Conservation (phyloP, 2,797 vertebrate species). For the Acipenser oxyrinchus region DNA sequence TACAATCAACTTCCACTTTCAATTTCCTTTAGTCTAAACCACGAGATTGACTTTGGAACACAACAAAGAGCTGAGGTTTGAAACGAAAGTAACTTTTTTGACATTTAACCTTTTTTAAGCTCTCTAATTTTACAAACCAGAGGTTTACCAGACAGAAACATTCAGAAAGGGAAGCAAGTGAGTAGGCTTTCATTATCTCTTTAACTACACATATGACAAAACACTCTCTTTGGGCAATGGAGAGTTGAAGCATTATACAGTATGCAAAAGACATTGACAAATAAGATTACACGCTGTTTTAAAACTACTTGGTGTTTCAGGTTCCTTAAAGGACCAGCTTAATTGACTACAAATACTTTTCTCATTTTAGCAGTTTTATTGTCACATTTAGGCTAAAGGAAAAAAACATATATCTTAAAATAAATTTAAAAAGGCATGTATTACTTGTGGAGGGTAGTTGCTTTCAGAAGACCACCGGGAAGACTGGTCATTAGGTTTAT, state of each 20-base stretch:
- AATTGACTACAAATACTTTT: too few species aligned
- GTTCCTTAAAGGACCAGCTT: too few species aligned
- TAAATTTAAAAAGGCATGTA: too few species aligned
- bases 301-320: too few species aligned
- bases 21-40: conserved; percentile 28
- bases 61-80: not conserved
- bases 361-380: too few species aligned
- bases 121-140: not conserved
- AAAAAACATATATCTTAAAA: too few species aligned
- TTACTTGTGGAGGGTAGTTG: conserved; percentile 97
- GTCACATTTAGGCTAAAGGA: too few species aligned
- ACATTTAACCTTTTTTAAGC: conserved; percentile 6
- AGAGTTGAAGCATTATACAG: too few species aligned
- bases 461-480: conserved; percentile 98
- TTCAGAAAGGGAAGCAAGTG: not conserved
- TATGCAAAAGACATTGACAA: too few species aligned
- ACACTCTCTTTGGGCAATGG: not conserved
- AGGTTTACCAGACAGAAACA: not conserved
- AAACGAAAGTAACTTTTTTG: not conserved
- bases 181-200: not conserved
- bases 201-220: not conserved
- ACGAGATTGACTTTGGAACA: conserved; percentile 14
- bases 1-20: conserved; percentile 24
- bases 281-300: too few species aligned
- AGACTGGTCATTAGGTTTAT: conserved; percentile 95